Conservation (phyloP, 2,888 invertebrate genomes). For the Hipparchia sbordonii region DNA sequence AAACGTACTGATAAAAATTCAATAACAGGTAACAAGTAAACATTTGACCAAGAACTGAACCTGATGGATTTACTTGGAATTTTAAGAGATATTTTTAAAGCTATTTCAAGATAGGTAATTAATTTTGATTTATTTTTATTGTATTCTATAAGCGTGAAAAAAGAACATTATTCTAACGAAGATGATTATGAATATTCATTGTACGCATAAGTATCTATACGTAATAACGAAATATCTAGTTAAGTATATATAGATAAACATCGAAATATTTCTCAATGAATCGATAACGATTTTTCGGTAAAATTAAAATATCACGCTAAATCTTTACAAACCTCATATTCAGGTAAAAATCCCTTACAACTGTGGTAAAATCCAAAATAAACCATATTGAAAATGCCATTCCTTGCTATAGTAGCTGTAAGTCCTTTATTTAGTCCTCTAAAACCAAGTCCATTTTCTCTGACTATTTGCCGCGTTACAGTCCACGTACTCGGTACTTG, state of each 20-base stretch:
- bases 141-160: not conserved
- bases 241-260: no score
- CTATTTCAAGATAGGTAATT: no score
- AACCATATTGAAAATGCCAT: slow-evolving; percentile 95
- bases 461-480: slow-evolving; percentile 91
- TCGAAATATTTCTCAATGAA: no score
- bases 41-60: not conserved
- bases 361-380: slow-evolving; percentile 98
- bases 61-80: no score
- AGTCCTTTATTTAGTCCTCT: slow-evolving; percentile 93
- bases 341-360: slow-evolving; percentile 89
- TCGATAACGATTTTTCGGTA: no score
- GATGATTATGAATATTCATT: no score
- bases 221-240: no score
- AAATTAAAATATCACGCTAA: not conserved
- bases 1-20: not conserved
- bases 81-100: no score
- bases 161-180: not conserved
- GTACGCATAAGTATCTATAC: no score
- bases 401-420: slow-evolving; percentile 93
- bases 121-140: not conserved
- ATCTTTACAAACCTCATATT: slow-evolving; percentile 78
- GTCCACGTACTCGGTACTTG: slow-evolving; percentile 89
- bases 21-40: not conserved
- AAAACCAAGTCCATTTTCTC: slow-evolving; percentile 89